Evolutionary conservation across 2,888 invertebrate species (phyloP).

Genomic region (Chrysolina haemoptera): DNA sequence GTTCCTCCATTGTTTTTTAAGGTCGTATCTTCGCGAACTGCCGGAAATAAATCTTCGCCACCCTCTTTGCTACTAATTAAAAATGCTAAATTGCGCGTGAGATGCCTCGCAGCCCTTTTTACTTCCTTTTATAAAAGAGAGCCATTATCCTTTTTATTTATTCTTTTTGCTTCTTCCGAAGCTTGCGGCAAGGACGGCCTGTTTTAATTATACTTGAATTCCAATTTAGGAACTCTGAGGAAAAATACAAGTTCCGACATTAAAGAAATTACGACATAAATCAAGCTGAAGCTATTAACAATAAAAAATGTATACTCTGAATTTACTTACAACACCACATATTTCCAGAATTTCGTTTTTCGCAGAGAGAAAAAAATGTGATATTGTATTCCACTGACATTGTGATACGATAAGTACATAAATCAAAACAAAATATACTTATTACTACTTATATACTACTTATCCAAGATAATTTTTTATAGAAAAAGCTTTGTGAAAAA

Average conservation of each 20-base stretch:
- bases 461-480: too few relatives aligned
- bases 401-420: too few relatives aligned
- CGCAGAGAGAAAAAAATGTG: too few relatives aligned
- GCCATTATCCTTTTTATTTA: conserved; percentile 49
- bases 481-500: too few relatives aligned
- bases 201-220: conserved; percentile 43
- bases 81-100: conserved; percentile 69
- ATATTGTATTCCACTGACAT: too few relatives aligned
- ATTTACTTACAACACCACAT: too few relatives aligned
- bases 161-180: conserved; percentile 43
- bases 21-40: conserved; percentile 54
- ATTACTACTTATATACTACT: too few relatives aligned
- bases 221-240: conserved; percentile 38
- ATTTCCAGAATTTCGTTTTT: too few relatives aligned
- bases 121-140: conserved; percentile 46
- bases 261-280: conserved; percentile 7
- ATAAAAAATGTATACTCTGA: too few relatives aligned
- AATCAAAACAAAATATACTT: too few relatives aligned
- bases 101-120: conserved; percentile 61
- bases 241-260: conserved; percentile 24
- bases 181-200: conserved; percentile 30
- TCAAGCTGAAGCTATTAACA: not conserved
- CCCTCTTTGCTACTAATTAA: conserved; percentile 67
- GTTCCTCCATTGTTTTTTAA: conserved; percentile 47
- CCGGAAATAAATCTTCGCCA: conserved; percentile 65